Conservation (phyloP, 2,113 vertebrate genomes). For the Peromyscus polionotus region DNA sequence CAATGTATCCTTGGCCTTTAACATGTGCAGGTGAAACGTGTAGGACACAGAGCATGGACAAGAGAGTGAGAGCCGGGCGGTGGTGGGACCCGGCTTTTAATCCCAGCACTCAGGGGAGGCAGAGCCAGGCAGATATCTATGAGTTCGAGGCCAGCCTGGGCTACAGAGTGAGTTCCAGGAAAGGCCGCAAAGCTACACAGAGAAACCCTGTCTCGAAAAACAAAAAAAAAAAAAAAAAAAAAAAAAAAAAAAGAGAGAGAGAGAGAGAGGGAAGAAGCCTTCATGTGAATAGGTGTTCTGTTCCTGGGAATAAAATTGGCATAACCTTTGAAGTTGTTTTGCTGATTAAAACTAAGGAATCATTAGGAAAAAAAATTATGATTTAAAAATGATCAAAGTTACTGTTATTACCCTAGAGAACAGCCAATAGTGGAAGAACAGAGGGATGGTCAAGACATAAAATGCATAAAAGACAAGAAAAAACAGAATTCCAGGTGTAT, state of each 20-base stretch:
- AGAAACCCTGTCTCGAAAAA: no score
- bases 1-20: not conserved
- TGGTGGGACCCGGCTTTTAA: no score
- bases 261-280: not conserved
- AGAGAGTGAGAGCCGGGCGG: not conserved
- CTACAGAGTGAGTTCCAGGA: no score
- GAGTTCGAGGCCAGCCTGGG: no score
- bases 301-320: no score
- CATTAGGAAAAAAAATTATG: not conserved
- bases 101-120: no score
- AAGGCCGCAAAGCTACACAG: no score
- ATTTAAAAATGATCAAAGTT: not conserved
- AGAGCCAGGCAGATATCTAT: no score
- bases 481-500: not conserved
- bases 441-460: not conserved
- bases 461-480: not conserved
- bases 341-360: not conserved
- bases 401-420: not conserved
- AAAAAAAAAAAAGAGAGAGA: no score
- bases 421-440: not conserved
- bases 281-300: not conserved
- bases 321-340: not conserved
- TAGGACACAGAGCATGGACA: not conserved
- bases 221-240: no score
- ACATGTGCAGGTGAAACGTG: not conserved